Evolutionary conservation across 2,113 vertebrate genomes (phyloP), one percentile per base, ranked within the genome.

Genomic region (Ursus arctos): DNA sequence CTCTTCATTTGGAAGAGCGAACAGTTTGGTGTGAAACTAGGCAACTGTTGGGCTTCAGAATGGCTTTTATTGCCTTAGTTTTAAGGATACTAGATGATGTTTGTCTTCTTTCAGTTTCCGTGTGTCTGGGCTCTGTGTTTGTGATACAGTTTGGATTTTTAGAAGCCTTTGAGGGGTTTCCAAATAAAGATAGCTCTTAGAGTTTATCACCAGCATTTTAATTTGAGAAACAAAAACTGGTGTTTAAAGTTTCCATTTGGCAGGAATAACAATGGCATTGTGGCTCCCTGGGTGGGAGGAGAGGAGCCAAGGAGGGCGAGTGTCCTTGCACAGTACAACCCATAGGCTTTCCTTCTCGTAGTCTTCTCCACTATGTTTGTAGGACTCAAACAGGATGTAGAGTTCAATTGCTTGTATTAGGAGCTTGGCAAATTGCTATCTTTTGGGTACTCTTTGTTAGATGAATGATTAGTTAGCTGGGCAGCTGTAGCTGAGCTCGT

Each of bases 141-240:
- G 93, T 93, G 69, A 81, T 82, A 31, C 4, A 55, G 71, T 88
- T 79, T 36, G 85, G 67, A 83, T 91, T 77, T 95, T 65, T 49
- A 97, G 88, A 63, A 82, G 18, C 28, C 28, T 69, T 94, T 63
- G 40, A 79, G 16, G 49, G 22, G 14, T 61, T 83, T 91, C 80
- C 88, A 91, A 85, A 24, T 59, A 86, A 71, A 90, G 80, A 61
- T 65, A 65, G 77, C 55, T 88, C 71, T 92, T 72, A 21, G n/a
- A 76, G 51, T 88, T 96, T 95, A 89, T 74, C 82, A 33, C 67
- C 53, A 88, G 72, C 84, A 67, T 96, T 97, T 86, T 76, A 51
- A 84, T 79, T 96, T 94, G 80, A 95, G 92, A 72, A 86, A 63
- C 16, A 94, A 51, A 84, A 89, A 28, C 14, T 7, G 31, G 31